These are phyloP conservation scores for Ifrita kowaldi DNA, from an alignment of 2,113 vertebrate species.

Conservation along the genomic window DNA sequence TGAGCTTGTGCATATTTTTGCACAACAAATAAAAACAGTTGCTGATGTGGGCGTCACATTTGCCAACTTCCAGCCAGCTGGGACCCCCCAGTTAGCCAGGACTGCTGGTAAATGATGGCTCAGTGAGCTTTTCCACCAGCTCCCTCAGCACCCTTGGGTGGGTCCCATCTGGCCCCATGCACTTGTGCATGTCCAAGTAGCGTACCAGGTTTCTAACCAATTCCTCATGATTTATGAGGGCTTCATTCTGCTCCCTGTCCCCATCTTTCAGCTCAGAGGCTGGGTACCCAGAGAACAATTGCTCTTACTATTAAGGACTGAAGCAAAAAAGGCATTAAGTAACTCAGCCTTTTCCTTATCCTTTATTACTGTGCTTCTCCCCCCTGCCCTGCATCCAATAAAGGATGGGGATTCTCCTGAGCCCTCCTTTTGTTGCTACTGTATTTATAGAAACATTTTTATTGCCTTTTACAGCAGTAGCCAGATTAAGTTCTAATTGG, in stretches of 20 bases:
- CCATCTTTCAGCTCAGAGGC: background rate
- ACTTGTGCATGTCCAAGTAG: background rate
- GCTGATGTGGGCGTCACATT: background rate
- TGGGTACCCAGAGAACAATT: background rate
- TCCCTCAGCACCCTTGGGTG: background rate
- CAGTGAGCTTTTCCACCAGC: background rate
- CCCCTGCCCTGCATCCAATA: rapidly evolving
- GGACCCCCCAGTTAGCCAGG: background rate
- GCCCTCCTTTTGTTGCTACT: background rate
- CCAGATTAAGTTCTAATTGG: background rate
- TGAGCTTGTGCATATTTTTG: background rate
- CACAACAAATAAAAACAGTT: background rate
- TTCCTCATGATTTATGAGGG: background rate
- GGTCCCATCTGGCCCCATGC: rapidly evolving
- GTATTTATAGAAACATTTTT: background rate
- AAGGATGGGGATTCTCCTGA: background rate
- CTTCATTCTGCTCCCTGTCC: background rate
- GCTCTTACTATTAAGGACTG: background rate
- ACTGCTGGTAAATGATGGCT: background rate
- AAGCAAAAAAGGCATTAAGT: background rate
- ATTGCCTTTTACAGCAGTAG: background rate
- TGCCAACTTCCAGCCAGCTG: background rate
- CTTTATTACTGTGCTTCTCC: background rate
- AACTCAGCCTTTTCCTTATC: background rate
- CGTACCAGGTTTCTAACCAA: background rate